Evolutionary conservation across 2,113 vertebrate species (phyloP), one percentile per base, ranked within the genome.

Genomic region (Echinops telfairi): DNA sequence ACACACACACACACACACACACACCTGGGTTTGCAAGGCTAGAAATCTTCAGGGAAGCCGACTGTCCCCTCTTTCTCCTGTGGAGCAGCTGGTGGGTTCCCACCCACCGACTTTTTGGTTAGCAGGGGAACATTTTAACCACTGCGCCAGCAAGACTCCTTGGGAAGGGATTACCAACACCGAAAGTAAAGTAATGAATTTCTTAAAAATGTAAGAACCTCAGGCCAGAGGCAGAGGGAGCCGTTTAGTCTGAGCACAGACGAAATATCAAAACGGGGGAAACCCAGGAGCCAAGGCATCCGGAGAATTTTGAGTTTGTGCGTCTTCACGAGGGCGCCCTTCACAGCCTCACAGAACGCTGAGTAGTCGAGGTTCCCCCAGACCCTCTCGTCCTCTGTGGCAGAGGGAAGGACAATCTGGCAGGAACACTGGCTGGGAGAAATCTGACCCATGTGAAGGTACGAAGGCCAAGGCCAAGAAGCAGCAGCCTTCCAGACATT

Each of bases 361-460:
- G n/a, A 12, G 36, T 40, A 19, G 73, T 58, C 40, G 47, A 71
- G n/a, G 64, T 15, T 66, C 33, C 23, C 17, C 57, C 12, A 36
- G 62, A 27, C 19, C n/a, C 7, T 1, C 38, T 29, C 68, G 58
- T 58, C 58, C 68, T 57, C 33, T 86, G 64, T 85, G 62, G n/a
- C 36, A 36, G 31, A 76, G 25, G 58, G 33, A 75, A 83, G 19
- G 29, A 73, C 62, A 78, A 17, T 84, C 43, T 60, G 82, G 71
- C 62, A 83, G 53, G 70, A 84, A 57, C 60, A 29, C 29, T 91
- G 91, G 47, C 64, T 60, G 73, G 71, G 80, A 77, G 85, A 90
- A 27, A 68, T 73, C 66, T 81, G 25, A 16, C 47, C 25, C 20
- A 25, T 15, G 9, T 53, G 81, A 33, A 33, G 71, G 10, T 31